Conservation (phyloP, 2,113 vertebrate genomes). For the Ardeotis arabs region DNA sequence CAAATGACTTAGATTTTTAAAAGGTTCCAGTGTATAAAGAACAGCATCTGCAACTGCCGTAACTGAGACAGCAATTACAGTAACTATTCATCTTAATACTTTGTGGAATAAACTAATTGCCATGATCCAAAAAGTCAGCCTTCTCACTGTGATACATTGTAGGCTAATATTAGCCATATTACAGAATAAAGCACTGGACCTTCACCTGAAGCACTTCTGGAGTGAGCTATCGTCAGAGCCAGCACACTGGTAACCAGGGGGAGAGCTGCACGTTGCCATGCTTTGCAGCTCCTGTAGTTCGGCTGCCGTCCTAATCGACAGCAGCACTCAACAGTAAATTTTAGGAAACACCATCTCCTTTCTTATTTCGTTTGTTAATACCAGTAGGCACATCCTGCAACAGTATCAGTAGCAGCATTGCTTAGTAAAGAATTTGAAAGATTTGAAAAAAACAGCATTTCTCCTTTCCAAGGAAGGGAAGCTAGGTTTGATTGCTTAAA, state of each 20-base stretch:
- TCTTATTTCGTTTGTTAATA: not conserved
- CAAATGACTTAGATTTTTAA: not conserved
- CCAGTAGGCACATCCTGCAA: not conserved
- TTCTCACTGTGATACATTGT: not conserved
- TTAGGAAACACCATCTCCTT: not conserved
- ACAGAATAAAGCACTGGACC: not conserved
- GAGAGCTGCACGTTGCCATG: fast-evolving
- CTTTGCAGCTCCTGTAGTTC: not conserved
- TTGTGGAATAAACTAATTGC: not conserved
- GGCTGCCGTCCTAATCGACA: not conserved
- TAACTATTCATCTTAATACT: not conserved
- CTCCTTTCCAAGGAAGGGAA: not conserved
- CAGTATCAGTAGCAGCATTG: not conserved
- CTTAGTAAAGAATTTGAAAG: not conserved
- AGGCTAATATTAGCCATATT: not conserved
- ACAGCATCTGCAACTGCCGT: not conserved
- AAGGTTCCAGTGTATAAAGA: not conserved
- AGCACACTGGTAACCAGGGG: not conserved
- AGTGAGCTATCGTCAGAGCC: not conserved
- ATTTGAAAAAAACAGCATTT: not conserved
- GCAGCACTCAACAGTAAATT: fast-evolving
- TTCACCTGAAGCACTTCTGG: not conserved
- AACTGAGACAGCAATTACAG: not conserved
- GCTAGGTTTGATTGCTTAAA: not conserved
- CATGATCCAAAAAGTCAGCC: not conserved